Percentiles rank a stretch among this genome's conserved stretches.
These are phyloP conservation scores for Temnopleurus reevesii DNA, from an alignment of 53 echinoderm and acorn worm genomes.

Conservation along the genomic window DNA sequence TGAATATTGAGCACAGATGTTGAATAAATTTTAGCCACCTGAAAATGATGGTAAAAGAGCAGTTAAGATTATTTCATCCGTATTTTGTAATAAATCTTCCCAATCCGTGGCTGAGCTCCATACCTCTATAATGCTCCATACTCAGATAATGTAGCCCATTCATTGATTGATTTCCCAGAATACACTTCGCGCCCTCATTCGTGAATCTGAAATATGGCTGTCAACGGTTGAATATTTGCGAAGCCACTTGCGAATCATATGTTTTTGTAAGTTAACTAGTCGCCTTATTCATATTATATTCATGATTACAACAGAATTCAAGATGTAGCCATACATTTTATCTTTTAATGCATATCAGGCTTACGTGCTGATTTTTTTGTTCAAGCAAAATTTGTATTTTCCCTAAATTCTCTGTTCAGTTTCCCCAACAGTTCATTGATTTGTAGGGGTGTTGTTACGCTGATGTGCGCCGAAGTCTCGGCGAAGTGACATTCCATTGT, in stretches of 20 bases:
- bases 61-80: too few relatives aligned
- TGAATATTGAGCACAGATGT: too few relatives aligned
- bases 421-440: neutral
- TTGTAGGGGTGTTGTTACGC: neutral
- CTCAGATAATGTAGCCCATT: too few relatives aligned
- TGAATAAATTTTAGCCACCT: too few relatives aligned
- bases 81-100: too few relatives aligned
- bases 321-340: neutral
- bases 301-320: neutral
- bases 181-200: neutral
- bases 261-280: neutral
- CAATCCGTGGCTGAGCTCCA: too few relatives aligned
- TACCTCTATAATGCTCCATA: too few relatives aligned
- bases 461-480: neutral
- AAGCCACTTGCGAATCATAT: neutral
- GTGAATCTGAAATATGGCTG: conserved; percentile 46
- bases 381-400: neutral
- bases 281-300: neutral
- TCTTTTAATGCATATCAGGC: neutral
- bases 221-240: conserved; percentile 41
- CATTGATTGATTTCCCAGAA: conserved; percentile 16
- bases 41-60: too few relatives aligned
- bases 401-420: neutral
- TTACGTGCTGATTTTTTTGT: neutral
- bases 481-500: neutral